These are phyloP conservation scores for Horisme vitalbata DNA, from an alignment of 2,888 invertebrate species.

Conservation along the genomic window DNA sequence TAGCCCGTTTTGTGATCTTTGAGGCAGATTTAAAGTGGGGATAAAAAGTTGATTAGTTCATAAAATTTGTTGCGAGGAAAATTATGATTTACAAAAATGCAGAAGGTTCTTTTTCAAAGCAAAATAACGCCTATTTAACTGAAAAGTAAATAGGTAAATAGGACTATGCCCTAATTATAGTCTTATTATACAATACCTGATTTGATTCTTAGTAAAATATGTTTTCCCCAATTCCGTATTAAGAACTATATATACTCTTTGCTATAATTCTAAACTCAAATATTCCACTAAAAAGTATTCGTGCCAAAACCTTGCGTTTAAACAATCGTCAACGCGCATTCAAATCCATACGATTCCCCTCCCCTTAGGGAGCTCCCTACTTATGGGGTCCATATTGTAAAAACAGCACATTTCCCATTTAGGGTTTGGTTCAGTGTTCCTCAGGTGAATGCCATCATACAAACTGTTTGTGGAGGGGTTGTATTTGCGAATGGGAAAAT, in stretches of 20 bases:
- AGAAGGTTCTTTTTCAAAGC: no score
- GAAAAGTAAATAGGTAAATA: no score
- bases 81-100: neutral
- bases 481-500: slow-evolving; percentile 33
- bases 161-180: no score
- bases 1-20: slow-evolving; percentile 30
- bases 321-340: slow-evolving; percentile 13
- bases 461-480: neutral
- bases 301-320: neutral
- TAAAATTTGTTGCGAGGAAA: slow-evolving; percentile 8
- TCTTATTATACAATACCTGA: no score
- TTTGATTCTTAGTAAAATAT: no score
- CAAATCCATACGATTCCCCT: slow-evolving; percentile 14
- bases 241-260: no score
- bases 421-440: slow-evolving; percentile 48
- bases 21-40: slow-evolving; percentile 8
- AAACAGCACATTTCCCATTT: slow-evolving; percentile 7
- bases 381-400: slow-evolving; percentile 14
- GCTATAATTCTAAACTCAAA: no score
- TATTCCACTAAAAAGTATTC: no score
- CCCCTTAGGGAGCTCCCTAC: neutral
- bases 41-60: slow-evolving; percentile 14
- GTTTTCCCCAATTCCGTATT: no score
- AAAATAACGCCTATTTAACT: no score
- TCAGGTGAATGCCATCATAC: slow-evolving; percentile 47